These are phyloP conservation scores for Rhinoderma darwinii DNA, from an alignment of 2,113 vertebrate genomes.

Conservation along the genomic window DNA sequence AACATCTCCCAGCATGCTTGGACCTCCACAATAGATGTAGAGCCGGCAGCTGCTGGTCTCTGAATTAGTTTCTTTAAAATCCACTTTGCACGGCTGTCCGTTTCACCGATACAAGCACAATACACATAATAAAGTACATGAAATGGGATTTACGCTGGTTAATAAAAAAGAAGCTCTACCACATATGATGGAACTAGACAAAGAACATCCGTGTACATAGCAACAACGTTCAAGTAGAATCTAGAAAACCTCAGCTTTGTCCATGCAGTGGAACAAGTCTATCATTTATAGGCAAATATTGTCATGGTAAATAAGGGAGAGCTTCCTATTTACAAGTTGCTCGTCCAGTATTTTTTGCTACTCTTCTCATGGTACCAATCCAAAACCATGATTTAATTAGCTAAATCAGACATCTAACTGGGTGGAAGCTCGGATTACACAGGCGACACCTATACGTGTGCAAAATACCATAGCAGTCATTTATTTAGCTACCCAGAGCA, in stretches of 20 bases:
- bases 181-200: neutral
- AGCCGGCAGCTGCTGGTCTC: neutral
- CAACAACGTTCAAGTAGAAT: neutral
- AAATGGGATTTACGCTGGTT: neutral
- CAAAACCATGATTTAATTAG: neutral
- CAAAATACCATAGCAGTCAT: neutral
- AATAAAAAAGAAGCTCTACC: neutral
- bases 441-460: neutral
- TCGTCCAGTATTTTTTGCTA: neutral
- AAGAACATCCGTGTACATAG: neutral
- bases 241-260: neutral
- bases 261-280: neutral
- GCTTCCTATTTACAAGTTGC: neutral
- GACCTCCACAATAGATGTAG: neutral
- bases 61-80: neutral
- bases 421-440: neutral
- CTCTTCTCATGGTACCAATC: neutral
- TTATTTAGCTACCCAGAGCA: neutral
- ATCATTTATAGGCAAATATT: neutral
- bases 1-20: neutral
- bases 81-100: slow-evolving; percentile 40
- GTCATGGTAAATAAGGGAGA: neutral
- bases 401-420: neutral
- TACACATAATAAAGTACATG: neutral
- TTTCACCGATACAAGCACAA: neutral